Evolutionary conservation across 2,113 vertebrate species (phyloP).

Genomic region (Chloropsis cyanopogon): DNA sequence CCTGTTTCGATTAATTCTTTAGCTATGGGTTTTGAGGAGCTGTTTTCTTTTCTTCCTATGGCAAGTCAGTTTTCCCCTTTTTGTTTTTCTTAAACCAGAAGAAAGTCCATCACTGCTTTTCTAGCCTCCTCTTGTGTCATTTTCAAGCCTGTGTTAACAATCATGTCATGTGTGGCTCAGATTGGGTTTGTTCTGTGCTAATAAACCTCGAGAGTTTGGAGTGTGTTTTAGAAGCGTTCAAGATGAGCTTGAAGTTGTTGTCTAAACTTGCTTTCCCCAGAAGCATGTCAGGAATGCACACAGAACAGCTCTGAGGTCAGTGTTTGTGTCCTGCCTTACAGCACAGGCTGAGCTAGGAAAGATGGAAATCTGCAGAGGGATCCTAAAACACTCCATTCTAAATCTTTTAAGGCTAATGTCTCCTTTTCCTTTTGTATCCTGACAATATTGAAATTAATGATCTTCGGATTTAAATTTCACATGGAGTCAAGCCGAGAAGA

Average conservation of each 20-base stretch:
- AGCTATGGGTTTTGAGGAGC: neutral
- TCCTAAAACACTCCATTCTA: neutral
- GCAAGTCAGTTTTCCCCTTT: neutral
- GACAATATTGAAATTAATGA: neutral
- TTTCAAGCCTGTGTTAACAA: neutral
- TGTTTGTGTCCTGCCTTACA: neutral
- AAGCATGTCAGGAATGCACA: neutral
- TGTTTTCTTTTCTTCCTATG: neutral
- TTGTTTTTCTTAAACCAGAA: neutral
- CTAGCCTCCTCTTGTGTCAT: neutral
- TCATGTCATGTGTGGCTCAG: neutral
- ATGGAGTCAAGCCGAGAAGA: constrained; percentile 34
- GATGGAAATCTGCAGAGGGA: neutral
- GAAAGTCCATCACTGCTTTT: neutral
- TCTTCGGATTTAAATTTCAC: constrained; percentile 28
- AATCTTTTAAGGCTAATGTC: neutral
- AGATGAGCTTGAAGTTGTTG: neutral
- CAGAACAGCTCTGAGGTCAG: neutral
- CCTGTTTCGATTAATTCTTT: neutral
- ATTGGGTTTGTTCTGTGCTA: neutral
- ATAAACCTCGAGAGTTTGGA: neutral
- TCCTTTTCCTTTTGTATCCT: constrained; percentile 10
- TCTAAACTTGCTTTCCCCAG: neutral
- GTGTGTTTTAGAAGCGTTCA: neutral
- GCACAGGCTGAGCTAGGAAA: neutral